phyloP scores from a whole-genome alignment of 2,888 invertebrate species.

The Rambutsinella grinnellia region DNA sequence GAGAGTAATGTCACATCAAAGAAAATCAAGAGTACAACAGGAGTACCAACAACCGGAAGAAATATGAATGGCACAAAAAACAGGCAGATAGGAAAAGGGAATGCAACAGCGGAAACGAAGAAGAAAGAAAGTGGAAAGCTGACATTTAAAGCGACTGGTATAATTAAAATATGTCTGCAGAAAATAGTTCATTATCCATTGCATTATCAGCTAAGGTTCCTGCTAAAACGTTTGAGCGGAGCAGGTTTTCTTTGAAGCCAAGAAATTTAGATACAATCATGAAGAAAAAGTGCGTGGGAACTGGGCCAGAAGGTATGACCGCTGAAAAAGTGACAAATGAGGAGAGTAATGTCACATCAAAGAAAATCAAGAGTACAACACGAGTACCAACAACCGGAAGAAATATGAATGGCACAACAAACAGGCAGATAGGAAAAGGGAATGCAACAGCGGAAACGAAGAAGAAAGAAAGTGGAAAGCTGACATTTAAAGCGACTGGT shows the following conservation, averaged over 20 bases:
- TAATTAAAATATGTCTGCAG: background rate
- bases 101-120: background rate
- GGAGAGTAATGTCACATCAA: background rate
- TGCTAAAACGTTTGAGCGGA: too few species aligned
- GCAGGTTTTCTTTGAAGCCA: too few species aligned
- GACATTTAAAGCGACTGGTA: background rate
- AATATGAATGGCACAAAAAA: background rate
- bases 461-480: slow-evolving; percentile 3
- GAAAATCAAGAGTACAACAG: background rate
- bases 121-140: slow-evolving; percentile 5
- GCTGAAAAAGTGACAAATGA: background rate
- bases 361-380: background rate
- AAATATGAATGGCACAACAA: background rate
- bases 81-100: background rate
- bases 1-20: background rate
- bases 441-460: slow-evolving; percentile 2
- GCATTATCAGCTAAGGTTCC: background rate
- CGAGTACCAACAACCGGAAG: background rate
- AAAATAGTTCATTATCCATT: background rate
- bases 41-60: background rate
- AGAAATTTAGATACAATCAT: too few species aligned
- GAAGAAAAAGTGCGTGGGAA: background rate
- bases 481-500: background rate
- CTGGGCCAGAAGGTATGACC: background rate
- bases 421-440: background rate